These are phyloP conservation scores for Meleagris gallopavo DNA, from an alignment of 2,113 vertebrate species.

Conservation along the genomic window DNA sequence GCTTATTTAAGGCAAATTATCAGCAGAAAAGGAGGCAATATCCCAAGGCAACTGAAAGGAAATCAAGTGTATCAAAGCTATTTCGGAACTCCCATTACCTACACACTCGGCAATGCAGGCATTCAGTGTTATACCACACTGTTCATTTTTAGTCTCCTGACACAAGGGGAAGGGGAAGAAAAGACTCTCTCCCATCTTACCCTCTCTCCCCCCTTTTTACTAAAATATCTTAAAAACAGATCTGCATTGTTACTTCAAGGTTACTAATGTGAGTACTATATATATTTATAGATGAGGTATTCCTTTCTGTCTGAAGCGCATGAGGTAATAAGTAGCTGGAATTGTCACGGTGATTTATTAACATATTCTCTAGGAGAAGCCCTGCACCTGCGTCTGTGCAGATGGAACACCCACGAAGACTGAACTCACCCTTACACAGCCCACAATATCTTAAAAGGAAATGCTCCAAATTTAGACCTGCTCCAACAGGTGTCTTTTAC, in stretches of 20 bases:
- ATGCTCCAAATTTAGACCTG: conserved; percentile 73
- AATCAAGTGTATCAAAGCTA: conserved; percentile 51
- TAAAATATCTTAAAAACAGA: conserved; percentile 61
- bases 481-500: conserved; percentile 80
- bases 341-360: conserved; percentile 80
- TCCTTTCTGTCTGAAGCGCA: conserved; percentile 67
- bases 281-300: conserved; percentile 68
- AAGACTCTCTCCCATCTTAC: not conserved
- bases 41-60: conserved; percentile 53
- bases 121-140: not conserved
- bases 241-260: conserved; percentile 52
- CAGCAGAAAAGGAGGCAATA: not conserved
- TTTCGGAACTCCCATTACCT: conserved; percentile 41
- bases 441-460: conserved; percentile 70
- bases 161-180: not conserved
- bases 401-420: conserved; percentile 70
- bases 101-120: not conserved
- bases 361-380: conserved; percentile 78
- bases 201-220: not conserved
- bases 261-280: conserved; percentile 26
- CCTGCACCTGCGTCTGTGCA: conserved; percentile 78
- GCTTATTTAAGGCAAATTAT: conserved; percentile 35
- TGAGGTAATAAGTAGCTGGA: conserved; percentile 76
- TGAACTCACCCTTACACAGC: conserved; percentile 60
- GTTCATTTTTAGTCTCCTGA: conserved; percentile 18